Conservation (phyloP, 1,140 invertebrate species). For the Diachasma alloeum region DNA sequence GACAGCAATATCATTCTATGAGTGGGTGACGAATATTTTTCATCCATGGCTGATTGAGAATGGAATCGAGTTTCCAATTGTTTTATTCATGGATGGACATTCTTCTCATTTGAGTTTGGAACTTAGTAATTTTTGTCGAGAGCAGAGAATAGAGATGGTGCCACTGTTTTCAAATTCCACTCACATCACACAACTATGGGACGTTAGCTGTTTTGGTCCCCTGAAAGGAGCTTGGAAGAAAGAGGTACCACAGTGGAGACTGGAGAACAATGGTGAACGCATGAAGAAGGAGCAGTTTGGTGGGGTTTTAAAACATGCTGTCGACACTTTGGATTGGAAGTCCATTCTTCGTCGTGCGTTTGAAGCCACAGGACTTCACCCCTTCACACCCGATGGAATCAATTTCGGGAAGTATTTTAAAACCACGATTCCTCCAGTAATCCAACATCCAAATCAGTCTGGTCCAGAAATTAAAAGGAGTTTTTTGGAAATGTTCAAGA, state of each 20-base stretch:
- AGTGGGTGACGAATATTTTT: conserved; percentile 54
- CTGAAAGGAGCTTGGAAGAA: conserved; percentile 28
- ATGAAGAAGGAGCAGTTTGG: conserved; percentile 21
- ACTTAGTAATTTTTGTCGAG: conserved; percentile 49
- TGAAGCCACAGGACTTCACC: conserved; percentile 16
- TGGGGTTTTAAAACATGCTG: conserved; percentile 11
- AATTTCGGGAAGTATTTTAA: conserved; percentile 15
- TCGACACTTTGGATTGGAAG: conserved; percentile 2
- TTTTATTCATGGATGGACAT: conserved; percentile 60
- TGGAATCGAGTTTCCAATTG: conserved; percentile 42
- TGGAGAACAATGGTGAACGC: conserved; percentile 1
- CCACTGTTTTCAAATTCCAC: conserved; percentile 49
- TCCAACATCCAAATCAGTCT: neutral
- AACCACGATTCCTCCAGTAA: neutral
- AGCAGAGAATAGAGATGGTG: conserved; percentile 35
- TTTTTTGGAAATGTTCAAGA: neutral
- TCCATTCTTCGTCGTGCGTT: conserved; percentile 21
- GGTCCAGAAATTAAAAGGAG: neutral
- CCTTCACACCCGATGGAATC: conserved; percentile 6
- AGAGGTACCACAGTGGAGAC: neutral
- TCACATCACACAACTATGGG: too few relatives aligned
- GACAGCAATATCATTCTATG: conserved; percentile 49
- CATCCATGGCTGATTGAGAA: conserved; percentile 43
- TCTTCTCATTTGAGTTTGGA: conserved; percentile 51
- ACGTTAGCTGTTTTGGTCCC: conserved; percentile 25